A percentile compares a stretch with the other conserved stretches of the same genome.
Conservation (phyloP, 1,140 invertebrate species). For the Agrypnia vestita region DNA sequence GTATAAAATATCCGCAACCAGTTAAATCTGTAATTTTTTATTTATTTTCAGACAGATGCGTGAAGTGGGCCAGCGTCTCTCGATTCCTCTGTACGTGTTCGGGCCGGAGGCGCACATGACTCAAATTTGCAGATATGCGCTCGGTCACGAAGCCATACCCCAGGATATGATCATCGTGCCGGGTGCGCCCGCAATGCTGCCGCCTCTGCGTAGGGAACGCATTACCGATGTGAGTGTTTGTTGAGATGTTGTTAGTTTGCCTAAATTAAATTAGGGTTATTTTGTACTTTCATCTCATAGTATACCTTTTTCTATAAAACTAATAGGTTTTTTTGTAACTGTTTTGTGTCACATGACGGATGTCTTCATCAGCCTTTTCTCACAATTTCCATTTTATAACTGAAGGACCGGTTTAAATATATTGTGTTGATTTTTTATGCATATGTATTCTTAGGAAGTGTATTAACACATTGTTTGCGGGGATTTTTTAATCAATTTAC, state of each 20-base stretch:
- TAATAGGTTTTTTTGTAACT: no score
- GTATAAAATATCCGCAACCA: no score
- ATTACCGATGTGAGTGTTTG: constrained; percentile 6
- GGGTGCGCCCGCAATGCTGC: constrained; percentile 62
- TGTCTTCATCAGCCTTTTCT: no score
- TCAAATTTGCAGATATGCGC: constrained; percentile 97
- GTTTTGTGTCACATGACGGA: no score
- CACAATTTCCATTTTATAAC: no score
- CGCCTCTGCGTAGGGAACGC: neutral
- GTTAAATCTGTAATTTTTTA: neutral
- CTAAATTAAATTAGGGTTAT: neutral
- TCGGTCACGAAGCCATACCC: constrained; percentile 93
- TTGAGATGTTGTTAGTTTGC: neutral
- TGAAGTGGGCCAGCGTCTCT: constrained; percentile 90
- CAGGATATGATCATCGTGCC: constrained; percentile 70
- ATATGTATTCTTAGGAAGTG: no score
- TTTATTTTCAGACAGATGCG: constrained; percentile 81
- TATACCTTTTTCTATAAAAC: no score
- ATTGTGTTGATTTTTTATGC: no score
- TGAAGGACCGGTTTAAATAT: no score
- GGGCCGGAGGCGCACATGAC: constrained; percentile 99
- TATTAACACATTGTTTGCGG: no score
- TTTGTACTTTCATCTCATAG: neutral
- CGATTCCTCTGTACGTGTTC: constrained; percentile 96
- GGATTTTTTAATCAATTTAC: no score